Evolutionary conservation across 1,140 invertebrate genomes (phyloP).

Genomic region (Drosophila micromelanica): DNA sequence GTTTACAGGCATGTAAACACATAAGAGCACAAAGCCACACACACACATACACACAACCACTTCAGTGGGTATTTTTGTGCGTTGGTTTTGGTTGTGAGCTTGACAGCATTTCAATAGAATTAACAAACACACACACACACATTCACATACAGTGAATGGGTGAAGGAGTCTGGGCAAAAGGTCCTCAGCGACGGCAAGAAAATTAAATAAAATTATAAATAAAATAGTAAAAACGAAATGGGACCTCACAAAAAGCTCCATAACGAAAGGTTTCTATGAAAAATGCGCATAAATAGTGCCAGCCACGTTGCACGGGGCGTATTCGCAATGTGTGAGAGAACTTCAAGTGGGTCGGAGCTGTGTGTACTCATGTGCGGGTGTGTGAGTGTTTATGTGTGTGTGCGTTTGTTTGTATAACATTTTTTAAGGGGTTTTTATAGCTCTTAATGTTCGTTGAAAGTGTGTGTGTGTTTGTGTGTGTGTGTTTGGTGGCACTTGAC

Average conservation of each 20-base stretch:
- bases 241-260: slow-evolving; percentile 44
- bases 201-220: slow-evolving; percentile 81
- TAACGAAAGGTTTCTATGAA: slow-evolving; percentile 53
- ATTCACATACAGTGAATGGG: slow-evolving; percentile 14
- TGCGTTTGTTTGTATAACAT: slow-evolving; percentile 31
- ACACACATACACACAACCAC: slow-evolving; percentile 32
- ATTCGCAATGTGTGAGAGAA: slow-evolving; percentile 27
- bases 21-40: slow-evolving; percentile 47
- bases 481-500: slow-evolving; percentile 65
- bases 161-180: slow-evolving; percentile 45
- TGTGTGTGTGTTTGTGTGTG: slow-evolving; percentile 27
- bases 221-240: slow-evolving; percentile 48
- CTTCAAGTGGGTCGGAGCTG: slow-evolving; percentile 49
- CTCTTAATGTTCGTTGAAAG: slow-evolving; percentile 10
- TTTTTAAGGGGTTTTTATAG: slow-evolving; percentile 36
- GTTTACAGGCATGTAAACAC: slow-evolving; percentile 73
- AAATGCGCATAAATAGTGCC: slow-evolving; percentile 78
- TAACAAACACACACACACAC: slow-evolving; percentile 56
- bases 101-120: slow-evolving; percentile 83
- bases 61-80: slow-evolving; percentile 71
- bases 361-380: neutral
- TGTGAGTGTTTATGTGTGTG: slow-evolving; percentile 9
- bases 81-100: slow-evolving; percentile 76
- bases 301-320: slow-evolving; percentile 19
- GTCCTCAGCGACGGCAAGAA: slow-evolving; percentile 59